Evolutionary conservation across 2,113 vertebrate species (phyloP), one percentile per base, ranked within the genome.

Genomic region (Ancistrus triradiatus): DNA sequence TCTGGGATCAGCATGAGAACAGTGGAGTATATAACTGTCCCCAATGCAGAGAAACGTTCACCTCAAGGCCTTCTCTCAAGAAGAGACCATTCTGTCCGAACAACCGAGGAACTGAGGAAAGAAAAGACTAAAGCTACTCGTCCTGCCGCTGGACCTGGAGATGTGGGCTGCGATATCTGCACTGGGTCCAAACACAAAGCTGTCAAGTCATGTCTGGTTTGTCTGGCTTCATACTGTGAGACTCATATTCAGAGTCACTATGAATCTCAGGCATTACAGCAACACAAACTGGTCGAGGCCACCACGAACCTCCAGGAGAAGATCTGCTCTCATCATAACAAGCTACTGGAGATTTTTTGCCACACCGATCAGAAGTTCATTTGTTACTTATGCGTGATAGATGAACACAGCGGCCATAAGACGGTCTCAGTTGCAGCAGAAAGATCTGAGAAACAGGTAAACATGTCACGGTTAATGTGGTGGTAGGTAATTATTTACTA

Each of bases 331-430:
- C 40, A 60, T 19, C 57, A 60, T 37, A 27, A 38, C 28, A 60
- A 53, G 53, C 66, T 24, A 21, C 51, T 60, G 27, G 66, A 68
- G 14, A 24, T 60, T 22, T 68, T 42, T 52, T 68, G 66, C 21
- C 47, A 1, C n/a, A 37, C 48, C 18, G 66, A 68, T 9, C 47
- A 52, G 40, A 9, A 46, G n/a, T 55, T 24, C 11, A 55, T 68
- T 43, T 61, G 58, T 35, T 33, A 15, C 14, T 22, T 55, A n/a
- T 68, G 66, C n/a, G 19, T 7, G 3, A 33, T 67, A 17, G 55
- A 59, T 28, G 24, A 33, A 10, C 64, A 51, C 18, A 50, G 9
- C 11, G 10, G 8, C 37, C 66, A 68, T 2, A 13, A 46, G 40
- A 53, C 66, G 24, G 25, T 35, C 19, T 44, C 48, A 46, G 18